phyloP scores from a whole-genome alignment of 2,888 invertebrate species.

The Cryptocheilus praepositus region DNA sequence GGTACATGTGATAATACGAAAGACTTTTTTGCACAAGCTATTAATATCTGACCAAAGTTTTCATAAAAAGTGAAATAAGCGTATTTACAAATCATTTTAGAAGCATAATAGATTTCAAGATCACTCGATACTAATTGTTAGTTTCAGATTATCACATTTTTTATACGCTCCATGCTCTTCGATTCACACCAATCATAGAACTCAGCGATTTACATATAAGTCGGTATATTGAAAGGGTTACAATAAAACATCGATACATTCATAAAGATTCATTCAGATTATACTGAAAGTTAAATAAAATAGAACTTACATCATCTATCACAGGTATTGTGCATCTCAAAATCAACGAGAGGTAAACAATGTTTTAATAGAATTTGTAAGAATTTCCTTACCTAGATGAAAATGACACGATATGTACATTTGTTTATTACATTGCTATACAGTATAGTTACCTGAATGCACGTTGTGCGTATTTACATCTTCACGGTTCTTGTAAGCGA shows the following conservation, averaged over 20 bases:
- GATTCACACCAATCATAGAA: background rate
- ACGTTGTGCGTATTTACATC: constrained; percentile 1
- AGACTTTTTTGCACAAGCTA: constrained; percentile 44
- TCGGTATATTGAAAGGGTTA: background rate
- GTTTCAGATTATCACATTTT: constrained; percentile 39
- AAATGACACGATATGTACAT: too few species aligned
- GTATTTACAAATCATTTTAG: constrained; percentile 46
- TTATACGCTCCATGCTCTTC: constrained; percentile 48
- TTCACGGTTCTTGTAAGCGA: too few species aligned
- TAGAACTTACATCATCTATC: background rate
- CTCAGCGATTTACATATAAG: background rate
- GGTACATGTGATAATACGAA: constrained; percentile 21
- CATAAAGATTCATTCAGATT: constrained; percentile 28
- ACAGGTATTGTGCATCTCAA: constrained; percentile 28
- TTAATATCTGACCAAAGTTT: constrained; percentile 48
- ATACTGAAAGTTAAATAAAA: constrained; percentile 22
- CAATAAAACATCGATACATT: constrained; percentile 9
- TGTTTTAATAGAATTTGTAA: background rate
- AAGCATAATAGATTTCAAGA: constrained; percentile 22
- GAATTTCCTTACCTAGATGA: background rate
- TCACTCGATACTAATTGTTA: constrained; percentile 27
- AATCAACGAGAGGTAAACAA: constrained; percentile 35
- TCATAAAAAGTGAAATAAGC: constrained; percentile 31
- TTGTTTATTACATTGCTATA: too few species aligned
- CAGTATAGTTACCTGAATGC: too few species aligned